Evolutionary conservation across 2,797 vertebrate genomes (phyloP).

Genomic region (Lepus oiostolus): DNA sequence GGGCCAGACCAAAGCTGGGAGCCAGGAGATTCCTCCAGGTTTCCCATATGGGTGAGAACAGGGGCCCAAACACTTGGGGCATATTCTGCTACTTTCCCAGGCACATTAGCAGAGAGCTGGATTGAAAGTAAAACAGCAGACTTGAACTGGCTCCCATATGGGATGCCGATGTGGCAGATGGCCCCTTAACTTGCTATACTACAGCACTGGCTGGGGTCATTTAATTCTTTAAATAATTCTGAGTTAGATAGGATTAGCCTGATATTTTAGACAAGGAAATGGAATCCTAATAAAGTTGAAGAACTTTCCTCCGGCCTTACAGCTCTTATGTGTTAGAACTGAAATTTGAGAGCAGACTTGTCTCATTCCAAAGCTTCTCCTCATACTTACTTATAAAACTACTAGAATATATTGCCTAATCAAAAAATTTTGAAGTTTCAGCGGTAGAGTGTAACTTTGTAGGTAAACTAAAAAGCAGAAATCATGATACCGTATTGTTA

Average conservation of each 20-base stretch:
- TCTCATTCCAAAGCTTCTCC: not conserved
- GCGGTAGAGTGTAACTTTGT: not conserved
- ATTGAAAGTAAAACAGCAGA: too few species aligned
- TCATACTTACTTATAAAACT: conserved; percentile 20
- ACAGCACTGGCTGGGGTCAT: not conserved
- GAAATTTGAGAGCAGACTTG: conserved; percentile 18
- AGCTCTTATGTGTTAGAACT: conserved; percentile 29
- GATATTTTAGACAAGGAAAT: not conserved
- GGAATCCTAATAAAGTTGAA: conserved; percentile 5
- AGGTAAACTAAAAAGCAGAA: conserved; percentile 48
- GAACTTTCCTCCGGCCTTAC: not conserved
- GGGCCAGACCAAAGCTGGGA: too few species aligned
- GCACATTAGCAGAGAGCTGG: too few species aligned
- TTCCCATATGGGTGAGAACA: too few species aligned
- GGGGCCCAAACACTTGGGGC: too few species aligned
- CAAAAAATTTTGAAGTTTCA: conserved; percentile 55
- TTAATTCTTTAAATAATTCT: conserved; percentile 45
- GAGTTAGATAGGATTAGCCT: not conserved
- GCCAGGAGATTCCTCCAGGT: too few species aligned
- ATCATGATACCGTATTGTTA: not conserved
- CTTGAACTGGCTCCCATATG: too few species aligned
- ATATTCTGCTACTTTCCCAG: too few species aligned
- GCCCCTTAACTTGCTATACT: too few species aligned
- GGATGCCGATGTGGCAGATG: too few species aligned
- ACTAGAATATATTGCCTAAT: conserved; percentile 4